phyloP scores from a whole-genome alignment of 2,797 vertebrate species.

The Kryptopterus vitreolus region DNA sequence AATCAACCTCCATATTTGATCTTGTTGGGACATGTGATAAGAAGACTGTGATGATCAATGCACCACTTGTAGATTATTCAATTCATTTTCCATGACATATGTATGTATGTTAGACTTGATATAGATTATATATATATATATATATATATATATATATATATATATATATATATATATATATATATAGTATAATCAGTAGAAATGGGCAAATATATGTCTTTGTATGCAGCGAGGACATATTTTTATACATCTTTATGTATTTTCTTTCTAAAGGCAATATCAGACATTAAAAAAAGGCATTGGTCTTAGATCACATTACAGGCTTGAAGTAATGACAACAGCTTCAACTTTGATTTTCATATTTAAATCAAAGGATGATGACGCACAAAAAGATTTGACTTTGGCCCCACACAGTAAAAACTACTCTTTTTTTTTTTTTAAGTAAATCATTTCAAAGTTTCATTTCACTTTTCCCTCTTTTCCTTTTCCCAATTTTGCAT shows the following conservation, averaged over 20 bases:
- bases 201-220: not conserved
- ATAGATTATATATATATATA: not conserved
- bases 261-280: not conserved
- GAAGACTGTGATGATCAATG: constrained; percentile 39
- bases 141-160: not conserved
- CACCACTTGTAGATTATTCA: constrained; percentile 29
- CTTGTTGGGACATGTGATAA: constrained; percentile 30
- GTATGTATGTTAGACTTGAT: too few species aligned
- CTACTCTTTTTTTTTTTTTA: not conserved
- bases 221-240: not conserved
- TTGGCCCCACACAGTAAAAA: not conserved
- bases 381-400: constrained; percentile 36
- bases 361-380: constrained; percentile 49
- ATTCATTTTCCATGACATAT: constrained; percentile 5
- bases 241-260: not conserved
- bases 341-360: constrained; percentile 48
- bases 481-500: not conserved
- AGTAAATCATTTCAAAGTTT: not conserved
- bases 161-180: not conserved
- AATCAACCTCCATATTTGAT: constrained; percentile 42
- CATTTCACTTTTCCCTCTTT: not conserved
- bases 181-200: not conserved
- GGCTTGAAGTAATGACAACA: constrained; percentile 4
- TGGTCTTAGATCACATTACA: not conserved
- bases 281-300: not conserved